A percentile compares a stretch with the other conserved stretches of the same genome.
Conservation (phyloP, 2,888 invertebrate species). For the Lymantria monacha region DNA sequence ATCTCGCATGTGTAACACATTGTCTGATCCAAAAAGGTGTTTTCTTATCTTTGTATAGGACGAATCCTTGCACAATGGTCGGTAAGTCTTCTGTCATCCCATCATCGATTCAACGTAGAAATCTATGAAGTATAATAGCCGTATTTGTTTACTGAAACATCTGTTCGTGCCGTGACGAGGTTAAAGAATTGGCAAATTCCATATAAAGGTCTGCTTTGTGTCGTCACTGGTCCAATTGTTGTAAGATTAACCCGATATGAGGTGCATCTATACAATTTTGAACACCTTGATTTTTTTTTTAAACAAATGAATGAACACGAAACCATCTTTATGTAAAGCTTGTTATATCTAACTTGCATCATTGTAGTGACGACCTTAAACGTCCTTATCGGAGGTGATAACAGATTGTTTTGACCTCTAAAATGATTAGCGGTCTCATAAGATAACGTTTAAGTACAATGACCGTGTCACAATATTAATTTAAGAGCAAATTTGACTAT, state of each 20-base stretch:
- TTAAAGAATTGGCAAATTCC: conserved; percentile 60
- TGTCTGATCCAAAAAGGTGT: conserved; percentile 66
- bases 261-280: conserved; percentile 56
- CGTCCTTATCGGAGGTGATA: conserved; percentile 68
- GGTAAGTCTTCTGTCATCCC: conserved; percentile 52
- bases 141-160: conserved; percentile 76
- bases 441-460: conserved; percentile 70
- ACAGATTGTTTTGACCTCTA: conserved; percentile 75
- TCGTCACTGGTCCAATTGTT: conserved; percentile 61
- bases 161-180: conserved; percentile 57
- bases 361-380: conserved; percentile 71
- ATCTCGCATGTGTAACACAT: conserved; percentile 72
- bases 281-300: conserved; percentile 72
- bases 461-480: conserved; percentile 59
- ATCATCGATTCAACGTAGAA: conserved; percentile 71
- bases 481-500: conserved; percentile 18
- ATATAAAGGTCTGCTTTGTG: conserved; percentile 67
- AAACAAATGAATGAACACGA: conserved; percentile 42
- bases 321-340: conserved; percentile 27
- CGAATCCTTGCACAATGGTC: conserved; percentile 73
- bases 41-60: conserved; percentile 63
- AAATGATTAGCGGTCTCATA: conserved; percentile 67
- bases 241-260: conserved; percentile 77
- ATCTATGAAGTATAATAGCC: conserved; percentile 60
- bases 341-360: conserved; percentile 31